Percentiles rank a stretch among this genome's conserved stretches.
These are phyloP conservation scores for Falco columbarius DNA, from an alignment of 2,797 vertebrate species.

Conservation along the genomic window DNA sequence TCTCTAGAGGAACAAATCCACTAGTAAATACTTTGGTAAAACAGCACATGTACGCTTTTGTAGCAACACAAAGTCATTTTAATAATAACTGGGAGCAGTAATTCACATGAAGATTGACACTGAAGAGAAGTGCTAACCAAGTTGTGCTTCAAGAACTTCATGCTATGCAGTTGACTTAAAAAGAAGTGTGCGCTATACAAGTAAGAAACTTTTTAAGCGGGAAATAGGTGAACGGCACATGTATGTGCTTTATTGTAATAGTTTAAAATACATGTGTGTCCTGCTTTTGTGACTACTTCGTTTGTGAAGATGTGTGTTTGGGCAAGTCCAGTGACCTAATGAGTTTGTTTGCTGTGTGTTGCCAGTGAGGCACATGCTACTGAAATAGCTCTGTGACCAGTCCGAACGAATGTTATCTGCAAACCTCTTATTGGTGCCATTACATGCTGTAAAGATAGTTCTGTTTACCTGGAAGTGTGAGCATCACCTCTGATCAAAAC, in stretches of 20 bases:
- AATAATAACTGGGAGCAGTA: not conserved
- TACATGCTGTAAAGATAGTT: constrained; percentile 73
- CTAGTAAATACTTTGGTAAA: not conserved
- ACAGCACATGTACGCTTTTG: not conserved
- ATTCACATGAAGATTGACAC: accelerated
- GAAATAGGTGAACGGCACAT: not conserved
- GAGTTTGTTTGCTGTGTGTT: not conserved
- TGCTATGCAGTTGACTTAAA: not conserved
- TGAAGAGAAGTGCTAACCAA: not conserved
- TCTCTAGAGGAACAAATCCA: not conserved
- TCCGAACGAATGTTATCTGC: constrained; percentile 75
- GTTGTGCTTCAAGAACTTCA: not conserved
- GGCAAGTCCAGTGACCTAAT: not conserved
- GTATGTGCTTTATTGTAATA: not conserved
- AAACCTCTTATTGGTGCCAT: constrained; percentile 72
- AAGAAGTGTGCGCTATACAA: not conserved
- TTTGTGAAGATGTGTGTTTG: not conserved
- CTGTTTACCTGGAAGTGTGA: constrained; percentile 82
- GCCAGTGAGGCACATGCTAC: not conserved
- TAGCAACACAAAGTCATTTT: not conserved
- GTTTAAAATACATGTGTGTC: not conserved
- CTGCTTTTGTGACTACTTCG: not conserved
- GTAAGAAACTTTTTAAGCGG: not conserved
- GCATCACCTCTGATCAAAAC: constrained; percentile 49
- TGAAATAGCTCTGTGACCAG: constrained; percentile 65